Conservation (phyloP, 2,797 vertebrate genomes). For the Spea hammondii region DNA sequence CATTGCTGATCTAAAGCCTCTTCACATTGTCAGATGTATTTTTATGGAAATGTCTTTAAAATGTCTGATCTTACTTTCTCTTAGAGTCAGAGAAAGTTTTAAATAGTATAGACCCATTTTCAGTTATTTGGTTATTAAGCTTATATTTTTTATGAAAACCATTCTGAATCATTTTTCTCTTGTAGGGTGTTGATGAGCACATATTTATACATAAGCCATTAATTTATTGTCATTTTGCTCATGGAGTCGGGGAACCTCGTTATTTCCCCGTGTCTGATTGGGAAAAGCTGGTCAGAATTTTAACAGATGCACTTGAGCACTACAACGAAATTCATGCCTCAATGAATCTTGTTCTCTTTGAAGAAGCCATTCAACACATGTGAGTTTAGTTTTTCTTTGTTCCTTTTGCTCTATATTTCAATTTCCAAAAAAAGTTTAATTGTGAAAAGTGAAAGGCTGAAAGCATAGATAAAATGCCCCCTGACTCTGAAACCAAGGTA, state of each 20-base stretch:
- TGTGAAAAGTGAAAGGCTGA: too few species aligned
- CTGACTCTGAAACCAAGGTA: too few species aligned
- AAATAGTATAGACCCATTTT: too few species aligned
- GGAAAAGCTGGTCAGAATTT: constrained; percentile 86
- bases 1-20: too few species aligned
- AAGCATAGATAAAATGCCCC: too few species aligned
- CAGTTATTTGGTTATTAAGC: too few species aligned
- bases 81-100: too few species aligned
- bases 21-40: too few species aligned
- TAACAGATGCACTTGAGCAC: constrained; percentile 78
- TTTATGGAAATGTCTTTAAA: too few species aligned
- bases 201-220: constrained; percentile 87
- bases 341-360: constrained; percentile 73
- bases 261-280: constrained; percentile 81
- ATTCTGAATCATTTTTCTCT: constrained; percentile 49
- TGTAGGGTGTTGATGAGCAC: constrained; percentile 82
- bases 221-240: constrained; percentile 88
- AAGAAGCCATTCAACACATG: constrained; percentile 71
- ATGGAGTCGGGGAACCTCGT: constrained; percentile 77
- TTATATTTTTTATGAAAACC: neutral
- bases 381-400: constrained; percentile 60
- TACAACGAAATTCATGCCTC: constrained; percentile 76
- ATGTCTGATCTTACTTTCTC: too few species aligned
- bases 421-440: too few species aligned
- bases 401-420: too few species aligned